Percentiles rank a stretch among this genome's conserved stretches.
Conservation (phyloP, 2,888 invertebrate genomes). For the Tipula confusa region DNA sequence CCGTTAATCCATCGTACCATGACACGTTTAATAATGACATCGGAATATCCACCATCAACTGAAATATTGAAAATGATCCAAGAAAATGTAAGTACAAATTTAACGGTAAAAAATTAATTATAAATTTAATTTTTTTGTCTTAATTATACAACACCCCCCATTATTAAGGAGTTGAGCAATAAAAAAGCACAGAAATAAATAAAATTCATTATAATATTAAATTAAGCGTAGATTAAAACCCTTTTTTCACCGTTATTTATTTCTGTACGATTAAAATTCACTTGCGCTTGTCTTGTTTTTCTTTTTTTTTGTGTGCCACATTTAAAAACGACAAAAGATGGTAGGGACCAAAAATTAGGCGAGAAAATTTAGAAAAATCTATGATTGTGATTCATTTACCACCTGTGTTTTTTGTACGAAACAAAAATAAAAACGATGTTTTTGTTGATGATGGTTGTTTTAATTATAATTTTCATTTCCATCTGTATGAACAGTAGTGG, state of each 20-base stretch:
- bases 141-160: background rate
- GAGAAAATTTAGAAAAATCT: background rate
- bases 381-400: background rate
- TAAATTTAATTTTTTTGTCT: background rate
- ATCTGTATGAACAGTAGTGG: background rate
- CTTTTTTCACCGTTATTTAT: background rate
- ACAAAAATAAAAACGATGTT: background rate
- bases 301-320: background rate
- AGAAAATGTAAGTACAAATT: conserved; percentile 64
- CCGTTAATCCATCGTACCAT: conserved; percentile 69
- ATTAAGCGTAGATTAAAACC: background rate
- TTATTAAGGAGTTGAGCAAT: background rate
- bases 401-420: background rate
- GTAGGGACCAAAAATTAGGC: background rate
- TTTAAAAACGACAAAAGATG: background rate
- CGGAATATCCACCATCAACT: conserved; percentile 64
- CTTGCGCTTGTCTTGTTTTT: background rate
- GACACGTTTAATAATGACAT: conserved; percentile 69
- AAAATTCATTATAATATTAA: background rate
- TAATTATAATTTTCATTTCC: background rate
- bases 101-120: background rate
- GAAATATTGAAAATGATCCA: conserved; percentile 73
- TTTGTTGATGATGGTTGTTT: background rate
- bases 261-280: background rate
- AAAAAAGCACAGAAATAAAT: background rate